These are phyloP conservation scores for Eupeodes corollae DNA, from an alignment of 1,140 invertebrate species.

Conservation along the genomic window DNA sequence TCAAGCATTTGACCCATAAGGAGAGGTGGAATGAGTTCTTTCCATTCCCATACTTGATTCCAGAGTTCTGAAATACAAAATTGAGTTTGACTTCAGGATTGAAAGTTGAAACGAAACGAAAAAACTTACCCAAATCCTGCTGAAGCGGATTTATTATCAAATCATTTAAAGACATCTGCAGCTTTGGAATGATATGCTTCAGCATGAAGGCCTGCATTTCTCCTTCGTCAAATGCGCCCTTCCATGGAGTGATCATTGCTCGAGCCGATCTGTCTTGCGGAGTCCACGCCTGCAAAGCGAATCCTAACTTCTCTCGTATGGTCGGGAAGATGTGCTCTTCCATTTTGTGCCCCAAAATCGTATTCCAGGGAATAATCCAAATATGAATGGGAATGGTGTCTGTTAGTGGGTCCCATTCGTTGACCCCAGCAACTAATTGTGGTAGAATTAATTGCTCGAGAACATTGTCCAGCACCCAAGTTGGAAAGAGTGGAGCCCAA, in stretches of 20 bases:
- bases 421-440: constrained; percentile 64
- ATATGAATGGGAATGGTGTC: constrained; percentile 89
- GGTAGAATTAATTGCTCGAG: constrained; percentile 73
- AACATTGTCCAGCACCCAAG: constrained; percentile 74
- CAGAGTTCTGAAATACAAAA: constrained; percentile 44
- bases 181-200: constrained; percentile 84
- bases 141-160: constrained; percentile 79
- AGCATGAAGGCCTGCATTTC: constrained; percentile 77
- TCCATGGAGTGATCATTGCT: constrained; percentile 87
- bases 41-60: constrained; percentile 83
- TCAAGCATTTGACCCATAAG: constrained; percentile 65
- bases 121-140: constrained; percentile 54
- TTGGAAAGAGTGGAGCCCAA: constrained; percentile 71
- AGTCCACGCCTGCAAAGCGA: constrained; percentile 82
- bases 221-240: constrained; percentile 66
- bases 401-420: constrained; percentile 87
- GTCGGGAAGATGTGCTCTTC: constrained; percentile 78
- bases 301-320: constrained; percentile 81
- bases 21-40: constrained; percentile 58
- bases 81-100: not conserved
- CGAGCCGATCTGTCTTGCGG: constrained; percentile 84
- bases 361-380: constrained; percentile 91
- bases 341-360: constrained; percentile 42
- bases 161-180: constrained; percentile 56
- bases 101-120: not conserved